Evolutionary conservation across 1,140 invertebrate species (phyloP).

Genomic region (Watersipora subatra): DNA sequence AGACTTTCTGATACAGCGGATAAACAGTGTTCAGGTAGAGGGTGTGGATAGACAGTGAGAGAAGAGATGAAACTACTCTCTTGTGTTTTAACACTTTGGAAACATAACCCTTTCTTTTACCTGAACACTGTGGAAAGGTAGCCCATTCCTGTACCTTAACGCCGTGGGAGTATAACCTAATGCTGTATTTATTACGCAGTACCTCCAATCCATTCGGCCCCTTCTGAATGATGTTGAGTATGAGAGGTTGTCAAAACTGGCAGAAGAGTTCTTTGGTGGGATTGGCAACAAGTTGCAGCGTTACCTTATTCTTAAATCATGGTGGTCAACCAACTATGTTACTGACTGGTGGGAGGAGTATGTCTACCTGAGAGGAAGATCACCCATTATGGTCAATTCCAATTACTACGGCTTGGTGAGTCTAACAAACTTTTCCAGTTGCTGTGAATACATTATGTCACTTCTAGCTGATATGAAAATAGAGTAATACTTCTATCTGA

Average conservation of each 20-base stretch:
- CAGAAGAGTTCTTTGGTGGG: conserved; percentile 74
- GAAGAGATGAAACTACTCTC: too few relatives aligned
- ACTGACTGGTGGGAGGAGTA: conserved; percentile 99
- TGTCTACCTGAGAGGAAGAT: conserved; percentile 82
- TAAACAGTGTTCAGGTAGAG: too few relatives aligned
- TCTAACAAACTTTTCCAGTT: conserved; percentile 5
- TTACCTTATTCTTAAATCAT: conserved; percentile 86
- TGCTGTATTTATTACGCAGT: too few relatives aligned
- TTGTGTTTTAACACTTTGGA: too few relatives aligned
- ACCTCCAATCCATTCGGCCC: conserved; percentile 75
- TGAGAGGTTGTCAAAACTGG: conserved; percentile 62
- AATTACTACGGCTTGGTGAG: conserved; percentile 85
- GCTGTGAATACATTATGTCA: not conserved
- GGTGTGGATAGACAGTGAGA: too few relatives aligned
- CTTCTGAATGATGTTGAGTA: conserved; percentile 67
- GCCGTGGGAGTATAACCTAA: too few relatives aligned
- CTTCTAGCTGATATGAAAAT: not conserved
- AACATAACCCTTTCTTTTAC: too few relatives aligned
- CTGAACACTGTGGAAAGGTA: too few relatives aligned
- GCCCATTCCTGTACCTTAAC: too few relatives aligned
- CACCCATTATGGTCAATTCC: conserved; percentile 91
- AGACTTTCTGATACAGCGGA: too few relatives aligned
- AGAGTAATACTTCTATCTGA: too few relatives aligned
- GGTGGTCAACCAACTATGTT: conserved; percentile 53
- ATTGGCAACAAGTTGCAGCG: conserved; percentile 83